phyloP scores from a whole-genome alignment of 2,113 vertebrate genomes.

The Odontesthes bonariensis region DNA sequence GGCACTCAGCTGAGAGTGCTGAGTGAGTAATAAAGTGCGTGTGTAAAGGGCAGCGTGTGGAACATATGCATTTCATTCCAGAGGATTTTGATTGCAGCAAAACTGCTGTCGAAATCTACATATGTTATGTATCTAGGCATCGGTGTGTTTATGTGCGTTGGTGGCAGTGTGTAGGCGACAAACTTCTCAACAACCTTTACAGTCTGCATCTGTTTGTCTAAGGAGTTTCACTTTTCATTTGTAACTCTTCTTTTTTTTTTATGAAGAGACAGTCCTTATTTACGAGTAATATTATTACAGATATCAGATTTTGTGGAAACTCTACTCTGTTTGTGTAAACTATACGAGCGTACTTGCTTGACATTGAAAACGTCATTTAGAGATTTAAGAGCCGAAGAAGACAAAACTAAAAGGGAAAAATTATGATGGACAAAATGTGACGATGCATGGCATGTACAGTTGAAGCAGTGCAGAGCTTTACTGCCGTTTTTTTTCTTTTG shows the following conservation, averaged over 20 bases:
- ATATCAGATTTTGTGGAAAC: too few species aligned
- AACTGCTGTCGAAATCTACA: conserved; percentile 2
- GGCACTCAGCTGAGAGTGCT: conserved; percentile 36
- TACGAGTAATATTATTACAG: too few species aligned
- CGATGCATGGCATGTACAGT: conserved; percentile 26
- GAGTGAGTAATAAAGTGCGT: conserved; percentile 42
- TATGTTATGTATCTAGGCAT: not conserved
- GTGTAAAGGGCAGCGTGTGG: conserved; percentile 4
- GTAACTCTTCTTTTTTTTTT: not conserved
- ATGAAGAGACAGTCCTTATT: not conserved
- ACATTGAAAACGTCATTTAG: not conserved
- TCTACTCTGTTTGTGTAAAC: not conserved
- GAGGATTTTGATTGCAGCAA: conserved; percentile 16
- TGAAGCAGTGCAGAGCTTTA: conserved; percentile 40
- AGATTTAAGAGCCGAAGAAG: not conserved
- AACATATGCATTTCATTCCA: conserved; percentile 38
- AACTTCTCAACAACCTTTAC: not conserved
- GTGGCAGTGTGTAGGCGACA: conserved; percentile 10
- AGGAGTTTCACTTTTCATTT: not conserved
- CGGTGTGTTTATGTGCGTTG: not conserved
- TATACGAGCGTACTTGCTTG: not conserved
- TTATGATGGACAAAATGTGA: conserved; percentile 1
- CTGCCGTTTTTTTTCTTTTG: conserved; percentile 62
- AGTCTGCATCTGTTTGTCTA: not conserved
- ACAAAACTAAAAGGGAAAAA: not conserved